phyloP scores from a whole-genome alignment of 1,140 invertebrate genomes.

The Pachyrhynchus sulphureomaculatus region DNA sequence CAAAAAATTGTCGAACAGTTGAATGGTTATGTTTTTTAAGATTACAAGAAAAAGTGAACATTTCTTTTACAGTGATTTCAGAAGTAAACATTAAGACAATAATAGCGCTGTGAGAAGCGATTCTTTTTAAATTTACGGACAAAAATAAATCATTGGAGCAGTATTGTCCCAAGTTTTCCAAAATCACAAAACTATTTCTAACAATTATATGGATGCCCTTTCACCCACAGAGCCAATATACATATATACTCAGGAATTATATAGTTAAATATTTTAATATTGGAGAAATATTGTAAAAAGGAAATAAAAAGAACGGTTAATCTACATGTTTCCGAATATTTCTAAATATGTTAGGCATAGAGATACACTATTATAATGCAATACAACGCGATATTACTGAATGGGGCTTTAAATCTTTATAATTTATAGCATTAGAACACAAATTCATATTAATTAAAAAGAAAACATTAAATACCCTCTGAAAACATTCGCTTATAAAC shows the following conservation, averaged over 20 bases:
- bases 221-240: slow-evolving; percentile 49
- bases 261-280: slow-evolving; percentile 40
- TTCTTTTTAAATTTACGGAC: slow-evolving; percentile 4
- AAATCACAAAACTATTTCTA: slow-evolving; percentile 44
- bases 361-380: slow-evolving; percentile 9
- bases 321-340: slow-evolving; percentile 39
- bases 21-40: slow-evolving; percentile 41
- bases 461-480: slow-evolving; percentile 9
- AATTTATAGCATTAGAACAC: background rate
- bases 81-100: slow-evolving; percentile 42
- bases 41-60: slow-evolving; percentile 37
- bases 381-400: background rate
- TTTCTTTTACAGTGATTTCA: slow-evolving; percentile 41
- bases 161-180: slow-evolving; percentile 42
- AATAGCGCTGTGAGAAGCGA: slow-evolving; percentile 22
- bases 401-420: slow-evolving; percentile 4
- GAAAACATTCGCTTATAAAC: slow-evolving; percentile 29
- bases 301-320: slow-evolving; percentile 27
- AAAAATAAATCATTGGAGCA: slow-evolving; percentile 18
- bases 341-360: slow-evolving; percentile 43
- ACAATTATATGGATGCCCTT: slow-evolving; percentile 46
- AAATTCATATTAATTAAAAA: background rate
- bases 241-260: slow-evolving; percentile 41
- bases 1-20: slow-evolving; percentile 39
- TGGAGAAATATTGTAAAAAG: slow-evolving; percentile 30